Percentiles rank a stretch among this genome's conserved stretches.
These are phyloP conservation scores for Hyles euphorbiae DNA, from an alignment of 1,140 invertebrate genomes.

Conservation along the genomic window DNA sequence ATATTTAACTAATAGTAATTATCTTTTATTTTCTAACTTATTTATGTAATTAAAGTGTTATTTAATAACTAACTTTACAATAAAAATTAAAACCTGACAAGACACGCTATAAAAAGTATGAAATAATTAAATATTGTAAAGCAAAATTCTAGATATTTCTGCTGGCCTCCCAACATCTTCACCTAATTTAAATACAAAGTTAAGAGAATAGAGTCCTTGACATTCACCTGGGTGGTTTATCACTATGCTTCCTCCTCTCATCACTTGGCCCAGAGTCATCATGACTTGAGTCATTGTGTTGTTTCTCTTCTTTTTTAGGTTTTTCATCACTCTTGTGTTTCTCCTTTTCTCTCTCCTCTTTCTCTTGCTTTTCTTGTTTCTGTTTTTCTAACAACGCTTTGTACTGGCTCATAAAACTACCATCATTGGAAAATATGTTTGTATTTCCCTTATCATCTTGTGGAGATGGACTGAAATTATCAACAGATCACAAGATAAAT, in stretches of 20 bases:
- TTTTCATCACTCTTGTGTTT: conserved; percentile 35
- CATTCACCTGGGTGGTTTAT: conserved; percentile 31
- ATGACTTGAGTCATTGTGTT: conserved; percentile 22
- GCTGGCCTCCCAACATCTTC: no score
- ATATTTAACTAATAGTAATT: no score
- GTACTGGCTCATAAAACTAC: conserved; percentile 87
- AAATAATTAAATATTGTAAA: no score
- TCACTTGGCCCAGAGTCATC: conserved; percentile 13
- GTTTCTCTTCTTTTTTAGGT: conserved; percentile 13
- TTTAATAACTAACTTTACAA: no score
- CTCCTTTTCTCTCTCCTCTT: conserved; percentile 43
- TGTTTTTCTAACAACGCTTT: conserved; percentile 73
- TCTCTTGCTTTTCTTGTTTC: conserved; percentile 56
- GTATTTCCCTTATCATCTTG: conserved; percentile 51
- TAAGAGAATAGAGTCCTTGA: no score
- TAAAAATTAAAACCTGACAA: no score
- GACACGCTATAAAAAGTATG: no score
- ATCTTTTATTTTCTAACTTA: no score
- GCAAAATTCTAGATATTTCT: no score
- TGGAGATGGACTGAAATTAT: conserved; percentile 27
- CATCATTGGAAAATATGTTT: conserved; percentile 88
- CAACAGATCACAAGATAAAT: conserved; percentile 2
- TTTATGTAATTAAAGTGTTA: no score
- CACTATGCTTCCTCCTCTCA: conserved; percentile 23
- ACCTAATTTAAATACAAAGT: no score